These are phyloP conservation scores for Drosophila murphyi DNA, from an alignment of 1,140 invertebrate genomes.

Conservation along the genomic window DNA sequence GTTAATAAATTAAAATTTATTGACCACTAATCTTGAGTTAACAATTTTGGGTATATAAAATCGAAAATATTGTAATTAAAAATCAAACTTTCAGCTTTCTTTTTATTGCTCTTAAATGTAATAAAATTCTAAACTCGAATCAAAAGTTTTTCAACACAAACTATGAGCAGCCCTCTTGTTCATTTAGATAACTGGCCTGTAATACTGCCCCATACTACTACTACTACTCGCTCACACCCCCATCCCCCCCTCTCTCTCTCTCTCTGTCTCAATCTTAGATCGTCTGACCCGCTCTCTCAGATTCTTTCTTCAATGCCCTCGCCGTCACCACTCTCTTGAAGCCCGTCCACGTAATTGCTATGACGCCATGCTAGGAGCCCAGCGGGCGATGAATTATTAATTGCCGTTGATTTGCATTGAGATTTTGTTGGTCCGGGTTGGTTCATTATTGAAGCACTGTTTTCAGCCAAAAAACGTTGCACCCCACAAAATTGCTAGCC, in stretches of 20 bases:
- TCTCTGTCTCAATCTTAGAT: constrained; percentile 1
- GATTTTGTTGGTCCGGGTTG: constrained; percentile 64
- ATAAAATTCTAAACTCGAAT: no score
- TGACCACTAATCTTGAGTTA: no score
- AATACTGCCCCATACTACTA: neutral
- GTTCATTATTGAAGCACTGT: constrained; percentile 60
- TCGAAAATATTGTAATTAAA: no score
- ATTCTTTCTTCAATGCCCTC: neutral
- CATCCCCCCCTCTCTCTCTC: neutral
- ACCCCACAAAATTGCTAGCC: constrained; percentile 43
- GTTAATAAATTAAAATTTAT: no score
- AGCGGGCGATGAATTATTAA: constrained; percentile 81
- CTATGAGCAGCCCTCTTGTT: constrained; percentile 1
- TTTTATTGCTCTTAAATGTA: no score
- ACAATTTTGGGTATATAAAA: no score
- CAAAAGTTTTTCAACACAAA: neutral
- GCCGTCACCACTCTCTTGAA: constrained; percentile 12
- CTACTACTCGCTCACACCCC: neutral
- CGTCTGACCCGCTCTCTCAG: constrained; percentile 6
- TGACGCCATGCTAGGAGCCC: constrained; percentile 57
- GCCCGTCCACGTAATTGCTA: constrained; percentile 62
- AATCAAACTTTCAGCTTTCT: no score
- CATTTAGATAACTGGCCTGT: constrained; percentile 7
- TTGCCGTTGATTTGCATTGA: constrained; percentile 82
- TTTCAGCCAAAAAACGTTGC: constrained; percentile 40